A percentile compares a stretch with the other conserved stretches of the same genome.
phyloP scores from a whole-genome alignment of 2,888 invertebrate species.

The Cerastoderma edule region DNA sequence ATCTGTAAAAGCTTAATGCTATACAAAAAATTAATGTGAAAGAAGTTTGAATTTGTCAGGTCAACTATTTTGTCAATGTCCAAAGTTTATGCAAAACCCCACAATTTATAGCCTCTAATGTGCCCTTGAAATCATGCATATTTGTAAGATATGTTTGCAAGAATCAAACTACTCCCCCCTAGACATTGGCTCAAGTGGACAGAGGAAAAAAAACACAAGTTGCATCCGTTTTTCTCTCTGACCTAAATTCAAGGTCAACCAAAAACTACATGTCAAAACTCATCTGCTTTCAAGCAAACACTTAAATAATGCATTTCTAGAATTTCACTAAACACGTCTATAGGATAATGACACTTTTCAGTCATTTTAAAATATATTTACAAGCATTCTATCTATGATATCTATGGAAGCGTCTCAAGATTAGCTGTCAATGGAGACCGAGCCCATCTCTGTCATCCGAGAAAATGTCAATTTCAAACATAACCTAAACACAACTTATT shows the following conservation, averaged over 20 bases:
- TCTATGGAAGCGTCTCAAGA: neutral
- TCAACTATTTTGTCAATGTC: too few relatives aligned
- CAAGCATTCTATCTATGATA: neutral
- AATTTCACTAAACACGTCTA: neutral
- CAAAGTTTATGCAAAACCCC: too few relatives aligned
- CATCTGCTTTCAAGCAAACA: neutral
- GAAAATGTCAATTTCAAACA: neutral
- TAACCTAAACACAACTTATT: neutral
- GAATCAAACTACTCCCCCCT: too few relatives aligned
- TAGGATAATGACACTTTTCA: neutral
- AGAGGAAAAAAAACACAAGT: too few relatives aligned
- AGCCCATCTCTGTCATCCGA: neutral
- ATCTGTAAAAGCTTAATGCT: too few relatives aligned
- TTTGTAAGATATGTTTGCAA: too few relatives aligned
- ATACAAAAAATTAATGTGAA: too few relatives aligned
- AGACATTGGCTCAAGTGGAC: too few relatives aligned
- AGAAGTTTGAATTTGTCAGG: too few relatives aligned
- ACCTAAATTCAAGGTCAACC: constrained; percentile 4
- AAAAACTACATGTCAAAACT: neutral
- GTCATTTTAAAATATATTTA: neutral
- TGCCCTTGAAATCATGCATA: too few relatives aligned
- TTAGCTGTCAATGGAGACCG: neutral
- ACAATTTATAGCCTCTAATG: too few relatives aligned
- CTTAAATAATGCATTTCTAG: neutral
- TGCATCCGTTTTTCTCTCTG: constrained; percentile 4